Conservation (phyloP, 2,888 invertebrate species). For the Andrena chrysosceles region DNA sequence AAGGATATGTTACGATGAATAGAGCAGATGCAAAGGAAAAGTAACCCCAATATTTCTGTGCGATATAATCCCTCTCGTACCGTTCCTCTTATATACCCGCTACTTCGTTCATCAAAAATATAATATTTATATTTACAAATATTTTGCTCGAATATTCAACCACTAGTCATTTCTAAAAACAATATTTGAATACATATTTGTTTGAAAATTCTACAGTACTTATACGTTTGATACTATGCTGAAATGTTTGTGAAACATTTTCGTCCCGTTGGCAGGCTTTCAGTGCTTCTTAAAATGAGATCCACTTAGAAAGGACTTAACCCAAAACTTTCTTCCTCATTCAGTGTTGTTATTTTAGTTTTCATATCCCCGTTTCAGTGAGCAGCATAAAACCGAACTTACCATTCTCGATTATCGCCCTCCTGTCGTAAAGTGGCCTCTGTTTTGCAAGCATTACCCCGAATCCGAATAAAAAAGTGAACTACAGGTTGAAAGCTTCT, state of each 20-base stretch:
- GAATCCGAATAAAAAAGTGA: slow-evolving; percentile 33
- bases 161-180: too few species aligned
- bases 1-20: too few species aligned
- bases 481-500: slow-evolving; percentile 18
- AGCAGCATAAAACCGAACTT: slow-evolving; percentile 29
- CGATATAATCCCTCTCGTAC: too few species aligned
- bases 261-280: not conserved
- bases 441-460: slow-evolving; percentile 48
- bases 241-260: not conserved
- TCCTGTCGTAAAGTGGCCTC: slow-evolving; percentile 25
- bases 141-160: too few species aligned
- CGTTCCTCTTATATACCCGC: too few species aligned
- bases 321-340: not conserved
- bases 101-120: too few species aligned
- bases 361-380: slow-evolving; percentile 11
- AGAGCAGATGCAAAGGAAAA: too few species aligned
- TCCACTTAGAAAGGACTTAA: not conserved
- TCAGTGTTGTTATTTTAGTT: not conserved
- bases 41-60: too few species aligned
- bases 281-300: not conserved
- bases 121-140: too few species aligned
- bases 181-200: too few species aligned
- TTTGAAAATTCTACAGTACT: not conserved
- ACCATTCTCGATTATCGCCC: slow-evolving; percentile 47
- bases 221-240: not conserved